Percentiles rank a stretch among this genome's conserved stretches.
Evolutionary conservation across 2,888 invertebrate genomes (phyloP).

Genomic region (Tubiluchus corallicola): DNA sequence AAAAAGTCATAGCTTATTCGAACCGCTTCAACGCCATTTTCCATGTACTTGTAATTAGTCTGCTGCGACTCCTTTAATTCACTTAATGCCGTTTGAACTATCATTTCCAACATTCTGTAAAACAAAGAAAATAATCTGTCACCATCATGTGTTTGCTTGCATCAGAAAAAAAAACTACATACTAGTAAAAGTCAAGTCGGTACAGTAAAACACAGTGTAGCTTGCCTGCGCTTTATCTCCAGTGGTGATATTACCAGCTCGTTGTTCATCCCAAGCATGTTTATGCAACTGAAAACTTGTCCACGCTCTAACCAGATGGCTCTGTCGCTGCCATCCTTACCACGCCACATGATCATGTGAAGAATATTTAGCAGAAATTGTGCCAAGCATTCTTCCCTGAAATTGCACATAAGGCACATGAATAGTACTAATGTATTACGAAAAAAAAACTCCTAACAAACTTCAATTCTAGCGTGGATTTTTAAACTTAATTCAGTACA

Average conservation of each 20-base stretch:
- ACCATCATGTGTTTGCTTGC: too few species aligned
- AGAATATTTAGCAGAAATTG: constrained; percentile 38
- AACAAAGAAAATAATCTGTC: too few species aligned
- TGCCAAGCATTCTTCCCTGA: constrained; percentile 37
- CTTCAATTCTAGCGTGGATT: too few species aligned
- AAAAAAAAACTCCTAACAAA: too few species aligned
- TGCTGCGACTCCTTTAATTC: constrained; percentile 35
- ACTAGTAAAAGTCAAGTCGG: too few species aligned
- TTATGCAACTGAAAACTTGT: constrained; percentile 40
- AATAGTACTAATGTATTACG: too few species aligned
- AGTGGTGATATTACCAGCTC: constrained; percentile 37
- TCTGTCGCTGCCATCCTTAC: constrained; percentile 36
- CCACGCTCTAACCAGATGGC: constrained; percentile 41
- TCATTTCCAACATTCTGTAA: constrained; percentile 37
- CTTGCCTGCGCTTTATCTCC: constrained; percentile 35
- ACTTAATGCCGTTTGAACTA: constrained; percentile 37
- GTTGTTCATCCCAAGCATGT: constrained; percentile 37
- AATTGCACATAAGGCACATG: too few species aligned
- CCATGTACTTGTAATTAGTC: constrained; percentile 8
- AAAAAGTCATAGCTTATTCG: constrained; percentile 8
- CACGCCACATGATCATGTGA: constrained; percentile 38
- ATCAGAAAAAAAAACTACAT: too few species aligned
- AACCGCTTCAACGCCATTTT: constrained; percentile 6
- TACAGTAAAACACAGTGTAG: too few species aligned
- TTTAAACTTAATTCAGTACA: too few species aligned